A percentile compares a stretch with the other conserved stretches of the same genome.
phyloP scores from a whole-genome alignment of 2,113 vertebrate species.

The Phylloscopus whistleri region DNA sequence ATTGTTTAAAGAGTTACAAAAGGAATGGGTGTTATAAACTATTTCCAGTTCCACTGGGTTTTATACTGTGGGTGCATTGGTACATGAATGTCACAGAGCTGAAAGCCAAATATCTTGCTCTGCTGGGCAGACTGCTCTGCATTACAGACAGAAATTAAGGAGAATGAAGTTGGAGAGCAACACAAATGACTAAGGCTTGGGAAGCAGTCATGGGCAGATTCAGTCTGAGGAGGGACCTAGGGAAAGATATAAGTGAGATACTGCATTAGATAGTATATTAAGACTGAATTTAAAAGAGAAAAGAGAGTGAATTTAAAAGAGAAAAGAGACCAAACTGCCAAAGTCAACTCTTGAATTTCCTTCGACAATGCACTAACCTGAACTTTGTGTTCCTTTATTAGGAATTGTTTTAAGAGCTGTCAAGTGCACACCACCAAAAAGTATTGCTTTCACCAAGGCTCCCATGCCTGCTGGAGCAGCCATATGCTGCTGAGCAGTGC shows the following conservation, averaged over 20 bases:
- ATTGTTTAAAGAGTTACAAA: constrained; percentile 36
- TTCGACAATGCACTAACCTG: neutral
- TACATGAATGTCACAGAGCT: constrained; percentile 2
- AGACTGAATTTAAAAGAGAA: neutral
- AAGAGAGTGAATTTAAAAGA: neutral
- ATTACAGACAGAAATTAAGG: neutral
- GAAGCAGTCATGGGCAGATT: neutral
- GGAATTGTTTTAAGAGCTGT: neutral
- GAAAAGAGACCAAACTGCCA: neutral
- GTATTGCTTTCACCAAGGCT: neutral
- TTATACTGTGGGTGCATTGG: neutral
- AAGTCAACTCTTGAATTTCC: neutral
- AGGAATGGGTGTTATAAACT: constrained; percentile 25
- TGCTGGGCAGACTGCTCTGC: neutral
- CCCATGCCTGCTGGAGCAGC: neutral
- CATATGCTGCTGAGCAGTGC: neutral
- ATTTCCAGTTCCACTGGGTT: constrained; percentile 8
- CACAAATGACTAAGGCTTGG: neutral
- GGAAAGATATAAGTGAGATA: neutral
- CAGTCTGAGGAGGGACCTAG: neutral
- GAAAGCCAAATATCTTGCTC: constrained; percentile 11
- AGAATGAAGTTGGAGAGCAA: neutral
- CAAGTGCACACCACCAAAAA: neutral
- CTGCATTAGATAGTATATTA: neutral
- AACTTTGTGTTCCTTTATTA: neutral